Conservation (phyloP, 2,888 invertebrate species). For the Eristalis pertinax region DNA sequence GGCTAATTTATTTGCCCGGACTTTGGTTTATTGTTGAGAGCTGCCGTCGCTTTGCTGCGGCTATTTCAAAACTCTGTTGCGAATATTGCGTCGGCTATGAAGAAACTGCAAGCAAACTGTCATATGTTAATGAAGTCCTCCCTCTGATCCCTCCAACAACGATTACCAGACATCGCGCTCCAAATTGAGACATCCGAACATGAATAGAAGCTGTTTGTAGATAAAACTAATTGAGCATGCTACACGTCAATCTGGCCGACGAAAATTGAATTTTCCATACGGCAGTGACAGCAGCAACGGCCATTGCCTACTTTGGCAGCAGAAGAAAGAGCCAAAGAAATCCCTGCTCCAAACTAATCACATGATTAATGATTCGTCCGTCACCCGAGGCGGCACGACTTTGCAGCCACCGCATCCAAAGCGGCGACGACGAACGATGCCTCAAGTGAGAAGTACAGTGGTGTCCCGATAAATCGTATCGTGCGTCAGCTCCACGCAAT, state of each 20-base stretch:
- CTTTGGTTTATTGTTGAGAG: conserved; percentile 18
- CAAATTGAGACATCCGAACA: conserved; percentile 53
- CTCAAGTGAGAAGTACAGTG: conserved; percentile 33
- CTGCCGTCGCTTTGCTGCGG: neutral
- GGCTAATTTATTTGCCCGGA: conserved; percentile 31
- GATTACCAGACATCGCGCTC: neutral
- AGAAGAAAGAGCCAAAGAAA: conserved; percentile 66
- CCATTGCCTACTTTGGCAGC: conserved; percentile 7
- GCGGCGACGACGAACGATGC: neutral
- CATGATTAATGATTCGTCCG: conserved; percentile 78
- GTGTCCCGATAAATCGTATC: conserved; percentile 64
- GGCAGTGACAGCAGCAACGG: conserved; percentile 9
- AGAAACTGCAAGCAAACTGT: neutral
- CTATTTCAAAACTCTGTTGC: neutral
- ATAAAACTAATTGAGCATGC: conserved; percentile 65
- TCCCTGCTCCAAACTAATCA: conserved; percentile 79
- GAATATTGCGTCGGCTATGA: neutral
- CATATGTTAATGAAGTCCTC: neutral
- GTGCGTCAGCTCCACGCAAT: conserved; percentile 66
- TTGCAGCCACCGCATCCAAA: conserved; percentile 24
- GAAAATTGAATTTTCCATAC: conserved; percentile 63
- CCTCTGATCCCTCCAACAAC: conserved; percentile 7
- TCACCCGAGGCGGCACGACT: conserved; percentile 65
- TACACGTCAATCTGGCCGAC: conserved; percentile 60
- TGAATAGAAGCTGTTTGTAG: conserved; percentile 55